Evolutionary conservation across 2,888 invertebrate genomes (phyloP).

Genomic region (Drosophila parthenogenetica): DNA sequence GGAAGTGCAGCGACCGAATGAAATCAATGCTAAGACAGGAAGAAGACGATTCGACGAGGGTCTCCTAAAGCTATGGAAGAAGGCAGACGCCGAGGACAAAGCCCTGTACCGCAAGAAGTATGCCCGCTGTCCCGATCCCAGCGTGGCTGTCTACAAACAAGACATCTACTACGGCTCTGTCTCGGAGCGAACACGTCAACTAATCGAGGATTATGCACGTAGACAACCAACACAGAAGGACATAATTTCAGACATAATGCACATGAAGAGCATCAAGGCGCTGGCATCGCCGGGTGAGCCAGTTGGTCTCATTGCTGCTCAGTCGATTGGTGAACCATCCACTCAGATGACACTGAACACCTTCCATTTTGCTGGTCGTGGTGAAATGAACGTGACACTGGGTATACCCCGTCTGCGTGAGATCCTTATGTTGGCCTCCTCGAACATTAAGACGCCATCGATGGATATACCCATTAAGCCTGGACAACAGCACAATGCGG

Average conservation of each 20-base stretch:
- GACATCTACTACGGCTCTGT: conserved; percentile 93
- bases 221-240: conserved; percentile 85
- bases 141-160: conserved; percentile 89
- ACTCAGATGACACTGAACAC: conserved; percentile 99
- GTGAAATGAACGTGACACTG: conserved; percentile 99
- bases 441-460: conserved; percentile 97
- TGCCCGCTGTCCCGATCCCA: conserved; percentile 90
- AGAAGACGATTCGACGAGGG: conserved; percentile 87
- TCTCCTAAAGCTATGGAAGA: conserved; percentile 89
- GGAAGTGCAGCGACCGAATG: conserved; percentile 84
- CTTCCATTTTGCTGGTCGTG: conserved; percentile 99
- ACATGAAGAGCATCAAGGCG: conserved; percentile 91
- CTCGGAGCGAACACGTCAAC: conserved; percentile 91
- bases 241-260: conserved; percentile 89
- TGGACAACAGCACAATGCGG: conserved; percentile 87
- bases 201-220: conserved; percentile 88
- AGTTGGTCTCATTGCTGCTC: conserved; percentile 95
- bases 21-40: conserved; percentile 86
- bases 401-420: conserved; percentile 99
- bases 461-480: conserved; percentile 95
- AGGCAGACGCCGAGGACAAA: conserved; percentile 87
- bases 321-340: conserved; percentile 99
- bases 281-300: conserved; percentile 97
- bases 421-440: conserved; percentile 97
- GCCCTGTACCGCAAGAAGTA: conserved; percentile 85